These are phyloP conservation scores for Dendrolimus houi DNA, from an alignment of 2,888 invertebrate genomes.

Conservation along the genomic window DNA sequence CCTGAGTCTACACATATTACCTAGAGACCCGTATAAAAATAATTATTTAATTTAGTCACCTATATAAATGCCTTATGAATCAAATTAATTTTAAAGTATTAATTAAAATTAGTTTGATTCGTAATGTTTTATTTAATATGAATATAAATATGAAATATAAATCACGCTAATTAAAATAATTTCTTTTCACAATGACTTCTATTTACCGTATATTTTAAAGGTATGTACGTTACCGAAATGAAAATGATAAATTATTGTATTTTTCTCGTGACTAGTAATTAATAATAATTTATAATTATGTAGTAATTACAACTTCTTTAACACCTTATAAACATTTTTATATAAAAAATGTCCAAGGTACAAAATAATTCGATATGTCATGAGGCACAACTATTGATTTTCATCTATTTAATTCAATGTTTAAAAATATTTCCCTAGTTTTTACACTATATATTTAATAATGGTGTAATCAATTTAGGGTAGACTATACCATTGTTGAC, in stretches of 20 bases:
- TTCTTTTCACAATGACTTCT: not conserved
- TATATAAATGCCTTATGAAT: too few relatives aligned
- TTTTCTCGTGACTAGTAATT: conserved; percentile 50
- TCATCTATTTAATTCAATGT: too few relatives aligned
- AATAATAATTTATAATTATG: conserved; percentile 28
- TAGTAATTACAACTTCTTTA: conserved; percentile 11
- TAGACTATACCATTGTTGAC: too few relatives aligned
- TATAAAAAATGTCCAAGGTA: conserved; percentile 39
- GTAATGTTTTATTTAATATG: too few relatives aligned
- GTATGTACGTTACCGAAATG: not conserved
- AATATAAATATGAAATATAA: not conserved
- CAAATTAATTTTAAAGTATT: too few relatives aligned
- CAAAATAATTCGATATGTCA: conserved; percentile 27
- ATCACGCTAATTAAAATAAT: not conserved
- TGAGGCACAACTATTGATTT: conserved; percentile 20
- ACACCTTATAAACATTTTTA: conserved; percentile 34
- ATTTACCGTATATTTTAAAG: not conserved
- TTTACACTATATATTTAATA: too few relatives aligned
- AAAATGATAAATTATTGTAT: not conserved
- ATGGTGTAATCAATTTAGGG: too few relatives aligned
- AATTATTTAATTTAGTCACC: too few relatives aligned
- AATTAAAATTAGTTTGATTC: too few relatives aligned
- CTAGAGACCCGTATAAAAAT: too few relatives aligned
- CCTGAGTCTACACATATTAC: too few relatives aligned
- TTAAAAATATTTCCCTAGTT: too few relatives aligned